phyloP scores from a whole-genome alignment of 2,888 invertebrate genomes.

The Tipula helvola region DNA sequence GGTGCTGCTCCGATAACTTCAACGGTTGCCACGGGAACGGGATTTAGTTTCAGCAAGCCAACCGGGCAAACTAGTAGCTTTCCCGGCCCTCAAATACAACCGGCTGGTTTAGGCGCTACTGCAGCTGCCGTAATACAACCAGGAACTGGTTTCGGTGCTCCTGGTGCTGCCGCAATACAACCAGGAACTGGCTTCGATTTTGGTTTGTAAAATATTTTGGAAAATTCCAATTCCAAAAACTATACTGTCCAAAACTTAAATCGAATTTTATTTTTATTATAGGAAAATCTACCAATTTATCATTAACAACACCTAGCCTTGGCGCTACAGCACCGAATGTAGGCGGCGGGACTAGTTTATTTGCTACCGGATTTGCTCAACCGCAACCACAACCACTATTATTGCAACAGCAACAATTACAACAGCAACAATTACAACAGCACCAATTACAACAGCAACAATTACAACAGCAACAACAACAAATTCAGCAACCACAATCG shows the following conservation, averaged over 20 bases:
- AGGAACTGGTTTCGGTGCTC: background rate
- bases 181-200: slow-evolving; percentile 19
- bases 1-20: slow-evolving; percentile 19
- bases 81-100: background rate
- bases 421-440: slow-evolving; percentile 11
- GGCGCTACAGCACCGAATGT: background rate
- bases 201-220: slow-evolving; percentile 12
- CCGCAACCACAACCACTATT: slow-evolving; percentile 14
- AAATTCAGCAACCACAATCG: slow-evolving; percentile 20
- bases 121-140: slow-evolving; percentile 5
- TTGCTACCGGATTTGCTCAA: background rate
- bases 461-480: slow-evolving; percentile 16
- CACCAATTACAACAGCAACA: slow-evolving; percentile 18
- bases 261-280: background rate
- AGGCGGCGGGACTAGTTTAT: background rate
- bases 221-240: slow-evolving; percentile 9
- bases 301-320: slow-evolving; percentile 4
- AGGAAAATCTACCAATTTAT: background rate
- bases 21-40: slow-evolving; percentile 14
- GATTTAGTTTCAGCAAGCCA: slow-evolving; percentile 21
- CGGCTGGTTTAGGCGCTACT: slow-evolving; percentile 7
- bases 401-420: slow-evolving; percentile 21
- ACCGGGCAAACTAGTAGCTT: slow-evolving; percentile 11
- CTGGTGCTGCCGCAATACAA: background rate
- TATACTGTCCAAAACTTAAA: too few species aligned